These are phyloP conservation scores for Leptura quadrifasciata DNA, from an alignment of 2,888 invertebrate genomes.

Conservation along the genomic window DNA sequence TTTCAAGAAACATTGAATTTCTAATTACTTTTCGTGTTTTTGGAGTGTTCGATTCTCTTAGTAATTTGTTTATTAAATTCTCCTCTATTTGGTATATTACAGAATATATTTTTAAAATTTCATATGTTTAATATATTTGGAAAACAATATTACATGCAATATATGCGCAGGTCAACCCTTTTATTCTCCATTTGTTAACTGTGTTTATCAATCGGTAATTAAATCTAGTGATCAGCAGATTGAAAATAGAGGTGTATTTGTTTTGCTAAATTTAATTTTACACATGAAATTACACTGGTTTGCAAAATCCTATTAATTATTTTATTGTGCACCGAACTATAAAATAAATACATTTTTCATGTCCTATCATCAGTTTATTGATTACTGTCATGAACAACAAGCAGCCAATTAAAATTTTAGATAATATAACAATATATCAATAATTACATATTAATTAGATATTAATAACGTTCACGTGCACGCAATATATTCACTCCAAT, in stretches of 20 bases:
- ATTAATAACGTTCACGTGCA: slow-evolving; percentile 42
- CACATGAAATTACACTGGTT: slow-evolving; percentile 18
- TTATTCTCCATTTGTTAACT: slow-evolving; percentile 4
- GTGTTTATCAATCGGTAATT: not conserved
- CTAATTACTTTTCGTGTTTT: no score
- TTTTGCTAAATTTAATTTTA: slow-evolving; percentile 27
- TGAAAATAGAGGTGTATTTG: slow-evolving; percentile 8
- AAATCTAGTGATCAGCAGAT: not conserved
- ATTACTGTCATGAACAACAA: slow-evolving; percentile 28
- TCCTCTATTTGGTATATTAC: no score
- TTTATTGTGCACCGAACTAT: slow-evolving; percentile 12
- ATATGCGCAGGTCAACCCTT: not conserved
- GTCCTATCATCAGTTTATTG: slow-evolving; percentile 21
- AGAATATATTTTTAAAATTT: no score
- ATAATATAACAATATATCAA: slow-evolving; percentile 37
- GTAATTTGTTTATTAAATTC: no score
- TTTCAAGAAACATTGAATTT: no score
- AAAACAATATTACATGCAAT: not conserved
- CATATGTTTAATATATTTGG: not conserved
- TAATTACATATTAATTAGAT: slow-evolving; percentile 44
- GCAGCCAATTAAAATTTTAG: slow-evolving; percentile 22
- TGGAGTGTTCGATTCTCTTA: no score
- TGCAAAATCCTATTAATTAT: slow-evolving; percentile 19
- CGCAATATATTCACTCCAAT: slow-evolving; percentile 43
- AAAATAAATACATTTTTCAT: slow-evolving; percentile 32